Base-by-base conservation (phyloP, 2,888 invertebrate genomes). In the Schrankia costaestrigalis region DNA sequence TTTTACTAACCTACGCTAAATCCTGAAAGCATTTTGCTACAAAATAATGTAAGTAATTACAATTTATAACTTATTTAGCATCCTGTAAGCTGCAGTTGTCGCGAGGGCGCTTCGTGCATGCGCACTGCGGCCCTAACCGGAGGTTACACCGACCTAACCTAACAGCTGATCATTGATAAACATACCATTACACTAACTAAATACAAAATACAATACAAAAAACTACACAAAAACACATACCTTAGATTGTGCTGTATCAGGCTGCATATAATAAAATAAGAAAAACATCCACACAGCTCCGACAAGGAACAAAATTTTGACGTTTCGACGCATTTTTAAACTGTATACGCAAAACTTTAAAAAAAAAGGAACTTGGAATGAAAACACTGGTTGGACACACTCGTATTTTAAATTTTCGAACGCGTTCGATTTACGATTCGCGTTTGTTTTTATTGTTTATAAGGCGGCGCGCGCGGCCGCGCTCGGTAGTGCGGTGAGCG, bases 401-500 rank as follows among this genome's bases (percentile, higher is more conserved):
- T 45, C 3, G 34, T 13, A 11, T 46, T 35, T 42, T n/a, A n/a
- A 5, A 49, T 27, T 53, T 34, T 36, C 40, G 35, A 35, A 25
- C 46, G 46, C 49, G 47, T 52, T 53, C 48, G 48, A 39, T 46
- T 50, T 41, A 42, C 57, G 47, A 46, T 54, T 50, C 61, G 57
- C 63, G 67, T 63, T 67, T 62, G 60, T 63, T 46, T 56, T 66
- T 61, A 58, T 59, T 60, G 46, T 40, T 29, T 29, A 50, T 4
- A 30, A 33, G 50, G 77, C 79, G 78, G 82, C 84, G 83, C 84
- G 82, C 84, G 80, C 85, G 78, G 80, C 84, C 86, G 85, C 86
- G 81, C 86, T 74, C 43, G 46, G 54, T 61, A 71, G 71, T 71
- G 76, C 79, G 75, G 65, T 64, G 63, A 69, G 71, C 73, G 68